phyloP scores from a whole-genome alignment of 2,797 vertebrate genomes.

The Coreius guichenoti region DNA sequence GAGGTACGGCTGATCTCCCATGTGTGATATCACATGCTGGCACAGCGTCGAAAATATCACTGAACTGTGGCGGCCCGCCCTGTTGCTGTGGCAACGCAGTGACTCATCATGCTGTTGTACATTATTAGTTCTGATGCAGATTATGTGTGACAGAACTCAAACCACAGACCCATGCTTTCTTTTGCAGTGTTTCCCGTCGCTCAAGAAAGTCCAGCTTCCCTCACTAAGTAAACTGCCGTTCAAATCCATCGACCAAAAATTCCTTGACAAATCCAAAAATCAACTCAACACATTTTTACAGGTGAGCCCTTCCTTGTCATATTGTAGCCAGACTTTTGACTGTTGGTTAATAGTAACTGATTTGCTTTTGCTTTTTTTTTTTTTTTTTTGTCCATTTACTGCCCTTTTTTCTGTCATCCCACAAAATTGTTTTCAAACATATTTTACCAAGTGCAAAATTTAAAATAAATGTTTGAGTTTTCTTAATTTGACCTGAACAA shows the following conservation, averaged over 20 bases:
- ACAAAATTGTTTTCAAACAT: no score
- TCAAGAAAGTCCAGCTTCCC: constrained; percentile 97
- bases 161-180: background rate
- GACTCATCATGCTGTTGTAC: constrained; percentile 48
- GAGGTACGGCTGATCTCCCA: constrained; percentile 81
- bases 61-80: constrained; percentile 4
- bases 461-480: background rate
- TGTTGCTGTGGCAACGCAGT: constrained; percentile 56
- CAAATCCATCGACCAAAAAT: constrained; percentile 98
- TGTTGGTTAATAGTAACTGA: no score
- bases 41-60: constrained; percentile 6
- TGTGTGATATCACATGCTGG: background rate
- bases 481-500: background rate
- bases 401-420: no score
- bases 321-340: background rate
- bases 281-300: constrained; percentile 96
- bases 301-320: constrained; percentile 75
- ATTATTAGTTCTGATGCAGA: constrained; percentile 43
- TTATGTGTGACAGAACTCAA: constrained; percentile 31
- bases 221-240: constrained; percentile 98
- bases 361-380: no score
- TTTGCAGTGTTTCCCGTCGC: constrained; percentile 90
- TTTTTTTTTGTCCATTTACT: background rate
- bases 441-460: background rate
- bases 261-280: constrained; percentile 96